A percentile compares a stretch with the other conserved stretches of the same genome.
Conservation (phyloP, 1,140 invertebrate species). For the Drosophila paulistorum region DNA sequence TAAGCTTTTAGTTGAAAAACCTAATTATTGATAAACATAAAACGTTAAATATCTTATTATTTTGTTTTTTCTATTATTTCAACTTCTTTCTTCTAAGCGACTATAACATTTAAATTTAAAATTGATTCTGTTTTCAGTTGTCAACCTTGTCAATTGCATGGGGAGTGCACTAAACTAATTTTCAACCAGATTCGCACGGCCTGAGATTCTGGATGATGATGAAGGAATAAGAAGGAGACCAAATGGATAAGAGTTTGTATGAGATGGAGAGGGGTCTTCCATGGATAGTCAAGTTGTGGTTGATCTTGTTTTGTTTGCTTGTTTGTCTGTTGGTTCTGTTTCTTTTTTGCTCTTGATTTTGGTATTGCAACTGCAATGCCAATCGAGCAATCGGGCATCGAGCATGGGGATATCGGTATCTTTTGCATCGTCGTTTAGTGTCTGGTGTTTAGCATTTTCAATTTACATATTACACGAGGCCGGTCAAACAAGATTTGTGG, state of each 20-base stretch:
- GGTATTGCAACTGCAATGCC: constrained; percentile 36
- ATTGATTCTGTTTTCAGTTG: not conserved
- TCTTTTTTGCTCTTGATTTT: constrained; percentile 19
- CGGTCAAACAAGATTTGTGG: constrained; percentile 73
- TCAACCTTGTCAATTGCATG: not conserved
- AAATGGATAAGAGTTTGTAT: too few relatives aligned
- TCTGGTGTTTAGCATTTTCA: constrained; percentile 80
- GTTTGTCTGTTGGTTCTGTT: not conserved
- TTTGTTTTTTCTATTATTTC: too few relatives aligned
- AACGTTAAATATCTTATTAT: too few relatives aligned
- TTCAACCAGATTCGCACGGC: constrained; percentile 37
- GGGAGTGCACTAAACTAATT: constrained; percentile 5
- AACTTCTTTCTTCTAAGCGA: too few relatives aligned
- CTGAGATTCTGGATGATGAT: not conserved
- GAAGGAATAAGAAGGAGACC: not conserved
- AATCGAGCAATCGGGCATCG: constrained; percentile 11
- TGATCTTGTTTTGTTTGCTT: constrained; percentile 20
- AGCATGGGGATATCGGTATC: constrained; percentile 46
- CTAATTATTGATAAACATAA: too few relatives aligned
- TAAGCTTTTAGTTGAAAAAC: too few relatives aligned
- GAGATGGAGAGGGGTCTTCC: not conserved
- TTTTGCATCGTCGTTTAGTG: constrained; percentile 53
- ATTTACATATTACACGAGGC: constrained; percentile 77
- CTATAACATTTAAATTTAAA: too few relatives aligned
- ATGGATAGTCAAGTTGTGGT: not conserved